phyloP scores from a whole-genome alignment of 2,888 invertebrate genomes.

The Chrysina gloriosa region DNA sequence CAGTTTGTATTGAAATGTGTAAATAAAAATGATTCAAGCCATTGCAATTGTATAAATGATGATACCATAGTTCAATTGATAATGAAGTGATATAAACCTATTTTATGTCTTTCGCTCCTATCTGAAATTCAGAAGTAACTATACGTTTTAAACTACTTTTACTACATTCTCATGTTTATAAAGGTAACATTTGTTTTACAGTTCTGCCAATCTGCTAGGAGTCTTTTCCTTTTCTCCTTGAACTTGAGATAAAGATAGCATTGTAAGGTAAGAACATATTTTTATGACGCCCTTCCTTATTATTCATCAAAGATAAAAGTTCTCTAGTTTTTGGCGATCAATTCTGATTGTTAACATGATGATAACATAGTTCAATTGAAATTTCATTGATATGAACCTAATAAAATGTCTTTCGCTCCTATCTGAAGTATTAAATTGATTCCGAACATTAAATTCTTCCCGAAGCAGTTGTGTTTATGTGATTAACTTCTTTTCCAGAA shows the following conservation, averaged over 20 bases:
- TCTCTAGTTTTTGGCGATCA: no score
- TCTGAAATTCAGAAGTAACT: conserved; percentile 48
- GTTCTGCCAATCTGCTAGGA: no score
- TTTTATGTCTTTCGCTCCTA: conserved; percentile 61
- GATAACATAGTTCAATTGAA: conserved; percentile 57
- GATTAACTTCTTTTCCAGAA: no score
- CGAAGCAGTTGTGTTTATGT: no score
- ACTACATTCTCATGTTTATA: no score
- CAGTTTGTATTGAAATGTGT: background rate
- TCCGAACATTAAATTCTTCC: no score
- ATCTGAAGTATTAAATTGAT: conserved; percentile 52
- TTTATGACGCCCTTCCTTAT: background rate
- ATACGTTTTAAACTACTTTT: background rate
- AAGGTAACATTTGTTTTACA: no score
- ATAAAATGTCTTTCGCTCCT: conserved; percentile 61
- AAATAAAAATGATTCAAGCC: background rate
- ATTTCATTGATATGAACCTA: conserved; percentile 53
- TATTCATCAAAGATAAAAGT: no score
- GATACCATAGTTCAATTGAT: conserved; percentile 63
- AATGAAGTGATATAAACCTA: conserved; percentile 53
- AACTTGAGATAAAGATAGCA: no score
- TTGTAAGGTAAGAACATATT: background rate
- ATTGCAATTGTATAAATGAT: conserved; percentile 51
- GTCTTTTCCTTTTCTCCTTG: no score
- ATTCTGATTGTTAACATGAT: background rate